Percentiles rank a stretch among this genome's conserved stretches.
Conservation (phyloP, 2,888 invertebrate species). For the Epistrophella euchroma region DNA sequence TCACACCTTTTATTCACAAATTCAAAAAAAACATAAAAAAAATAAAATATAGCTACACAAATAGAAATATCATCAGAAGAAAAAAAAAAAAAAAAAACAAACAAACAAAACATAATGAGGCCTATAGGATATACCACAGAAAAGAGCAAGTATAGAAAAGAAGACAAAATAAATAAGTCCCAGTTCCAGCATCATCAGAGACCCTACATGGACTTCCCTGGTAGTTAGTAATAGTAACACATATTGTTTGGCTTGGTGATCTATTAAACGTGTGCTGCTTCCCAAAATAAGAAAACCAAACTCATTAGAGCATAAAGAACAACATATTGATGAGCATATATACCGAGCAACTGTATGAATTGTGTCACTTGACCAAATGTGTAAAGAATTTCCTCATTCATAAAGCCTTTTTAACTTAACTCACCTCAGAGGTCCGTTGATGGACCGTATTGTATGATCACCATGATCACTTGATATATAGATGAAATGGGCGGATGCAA, state of each 20-base stretch:
- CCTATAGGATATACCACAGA: constrained; percentile 46
- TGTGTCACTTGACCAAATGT: constrained; percentile 72
- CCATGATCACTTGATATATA: not conserved
- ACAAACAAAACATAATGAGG: constrained; percentile 69
- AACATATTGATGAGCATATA: constrained; percentile 7
- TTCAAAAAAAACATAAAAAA: constrained; percentile 1
- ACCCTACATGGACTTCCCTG: constrained; percentile 58
- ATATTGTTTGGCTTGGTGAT: constrained; percentile 61
- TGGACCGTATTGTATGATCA: constrained; percentile 42
- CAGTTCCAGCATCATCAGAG: not conserved
- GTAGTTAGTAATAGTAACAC: constrained; percentile 67
- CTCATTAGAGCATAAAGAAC: constrained; percentile 49
- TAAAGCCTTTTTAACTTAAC: constrained; percentile 16
- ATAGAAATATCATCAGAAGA: constrained; percentile 28
- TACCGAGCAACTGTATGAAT: constrained; percentile 43
- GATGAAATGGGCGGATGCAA: constrained; percentile 28
- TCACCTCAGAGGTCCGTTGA: constrained; percentile 15
- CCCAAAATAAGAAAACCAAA: constrained; percentile 57
- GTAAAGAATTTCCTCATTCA: constrained; percentile 65
- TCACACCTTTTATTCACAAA: constrained; percentile 69
- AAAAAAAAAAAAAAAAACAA: constrained; percentile 18
- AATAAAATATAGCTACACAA: constrained; percentile 30
- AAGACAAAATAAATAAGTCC: constrained; percentile 40
- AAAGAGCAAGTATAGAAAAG: constrained; percentile 2
- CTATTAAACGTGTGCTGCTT: constrained; percentile 60